Evolutionary conservation across 2,888 invertebrate genomes (phyloP).

Genomic region (Xylota segnis): DNA sequence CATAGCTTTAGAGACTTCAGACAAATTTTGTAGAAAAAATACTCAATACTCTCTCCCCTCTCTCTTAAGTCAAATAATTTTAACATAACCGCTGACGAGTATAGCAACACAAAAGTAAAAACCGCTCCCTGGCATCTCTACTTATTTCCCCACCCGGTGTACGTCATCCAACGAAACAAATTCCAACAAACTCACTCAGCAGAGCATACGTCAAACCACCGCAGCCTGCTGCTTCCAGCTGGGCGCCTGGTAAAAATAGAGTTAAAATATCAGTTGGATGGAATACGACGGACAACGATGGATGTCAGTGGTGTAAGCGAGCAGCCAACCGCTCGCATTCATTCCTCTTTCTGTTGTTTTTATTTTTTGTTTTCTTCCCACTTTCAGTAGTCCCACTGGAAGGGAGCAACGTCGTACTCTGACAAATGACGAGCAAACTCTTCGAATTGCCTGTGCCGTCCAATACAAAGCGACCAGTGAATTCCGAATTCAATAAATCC

Average conservation of each 20-base stretch:
- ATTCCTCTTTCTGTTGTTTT: not conserved
- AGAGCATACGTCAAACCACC: not conserved
- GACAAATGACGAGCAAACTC: not conserved
- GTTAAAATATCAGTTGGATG: slow-evolving; percentile 79
- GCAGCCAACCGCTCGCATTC: slow-evolving; percentile 26
- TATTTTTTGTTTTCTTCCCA: too few relatives aligned
- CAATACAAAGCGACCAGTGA: slow-evolving; percentile 33
- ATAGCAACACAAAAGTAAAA: too few relatives aligned
- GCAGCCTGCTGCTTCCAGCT: slow-evolving; percentile 28
- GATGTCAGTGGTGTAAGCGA: slow-evolving; percentile 15
- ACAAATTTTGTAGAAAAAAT: too few relatives aligned
- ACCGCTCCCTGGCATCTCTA: slow-evolving; percentile 33
- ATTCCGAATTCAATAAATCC: slow-evolving; percentile 14
- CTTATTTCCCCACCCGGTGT: not conserved
- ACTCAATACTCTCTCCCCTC: too few relatives aligned
- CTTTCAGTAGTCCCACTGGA: not conserved
- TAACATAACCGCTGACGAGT: too few relatives aligned
- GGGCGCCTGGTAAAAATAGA: slow-evolving; percentile 77
- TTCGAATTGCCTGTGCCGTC: slow-evolving; percentile 11
- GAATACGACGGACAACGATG: slow-evolving; percentile 76
- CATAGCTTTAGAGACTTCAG: too few relatives aligned
- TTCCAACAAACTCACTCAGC: slow-evolving; percentile 47
- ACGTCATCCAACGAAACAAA: slow-evolving; percentile 46
- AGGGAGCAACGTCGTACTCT: not conserved
- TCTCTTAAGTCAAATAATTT: too few relatives aligned